These are phyloP conservation scores for Ctenoplectra terminalis DNA, from an alignment of 1,140 invertebrate genomes.

Conservation along the genomic window DNA sequence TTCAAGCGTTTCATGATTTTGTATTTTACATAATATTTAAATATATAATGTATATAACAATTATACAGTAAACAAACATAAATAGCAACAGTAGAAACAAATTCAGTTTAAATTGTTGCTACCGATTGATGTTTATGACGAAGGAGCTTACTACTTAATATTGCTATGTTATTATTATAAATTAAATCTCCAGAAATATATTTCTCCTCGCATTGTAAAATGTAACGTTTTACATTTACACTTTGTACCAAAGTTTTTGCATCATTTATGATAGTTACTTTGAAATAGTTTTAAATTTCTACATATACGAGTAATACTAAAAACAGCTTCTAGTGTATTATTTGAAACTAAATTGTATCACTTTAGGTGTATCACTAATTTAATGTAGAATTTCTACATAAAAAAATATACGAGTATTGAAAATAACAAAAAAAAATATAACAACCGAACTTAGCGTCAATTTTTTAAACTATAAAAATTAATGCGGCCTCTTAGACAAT, in stretches of 20 bases:
- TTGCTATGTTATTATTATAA: conserved; percentile 49
- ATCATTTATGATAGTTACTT: background rate
- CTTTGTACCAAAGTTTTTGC: conserved; percentile 1
- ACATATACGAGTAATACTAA: conserved; percentile 18
- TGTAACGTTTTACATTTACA: conserved; percentile 40
- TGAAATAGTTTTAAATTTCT: background rate
- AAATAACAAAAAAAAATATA: conserved; percentile 30
- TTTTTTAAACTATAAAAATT: conserved; percentile 58
- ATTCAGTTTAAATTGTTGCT: conserved; percentile 13
- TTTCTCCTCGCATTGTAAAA: conserved; percentile 21
- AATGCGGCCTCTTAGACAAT: conserved; percentile 78
- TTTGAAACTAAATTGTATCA: conserved; percentile 4
- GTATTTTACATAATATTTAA: conserved; percentile 33
- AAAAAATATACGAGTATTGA: conserved; percentile 36
- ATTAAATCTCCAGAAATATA: conserved; percentile 39
- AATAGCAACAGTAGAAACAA: conserved; percentile 21
- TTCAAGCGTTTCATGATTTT: conserved; percentile 34
- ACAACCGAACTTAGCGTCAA: conserved; percentile 16
- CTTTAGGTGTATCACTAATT: conserved; percentile 21
- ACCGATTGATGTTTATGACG: background rate
- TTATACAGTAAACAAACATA: conserved; percentile 51
- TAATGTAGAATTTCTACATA: conserved; percentile 8
- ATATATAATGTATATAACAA: conserved; percentile 45
- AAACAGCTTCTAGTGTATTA: background rate
- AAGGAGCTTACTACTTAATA: conserved; percentile 9